A percentile compares a stretch with the other conserved stretches of the same genome.
These are phyloP conservation scores for Paedocypris micromegethes DNA, from an alignment of 2,797 vertebrate species.

Conservation along the genomic window DNA sequence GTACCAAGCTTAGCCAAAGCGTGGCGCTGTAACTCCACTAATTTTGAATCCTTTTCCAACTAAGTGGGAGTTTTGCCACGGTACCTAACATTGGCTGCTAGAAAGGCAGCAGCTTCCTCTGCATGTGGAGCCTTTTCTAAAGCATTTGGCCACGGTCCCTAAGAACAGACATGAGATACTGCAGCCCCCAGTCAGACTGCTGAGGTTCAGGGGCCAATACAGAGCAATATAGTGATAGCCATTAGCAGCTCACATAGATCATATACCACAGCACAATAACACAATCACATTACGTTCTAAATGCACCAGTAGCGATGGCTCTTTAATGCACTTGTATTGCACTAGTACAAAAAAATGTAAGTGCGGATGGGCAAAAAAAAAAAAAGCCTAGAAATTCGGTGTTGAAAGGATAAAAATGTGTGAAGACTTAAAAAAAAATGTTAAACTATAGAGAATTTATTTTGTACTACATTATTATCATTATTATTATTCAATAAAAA, in stretches of 20 bases:
- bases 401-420: too few relatives aligned
- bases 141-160: constrained; percentile 51
- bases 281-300: constrained; percentile 10
- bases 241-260: constrained; percentile 30
- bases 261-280: constrained; percentile 12
- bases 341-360: background rate
- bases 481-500: too few relatives aligned
- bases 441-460: too few relatives aligned
- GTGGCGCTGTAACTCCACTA: constrained; percentile 35
- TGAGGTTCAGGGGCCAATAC: constrained; percentile 54
- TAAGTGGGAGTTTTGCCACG: constrained; percentile 15
- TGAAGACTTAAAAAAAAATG: too few relatives aligned
- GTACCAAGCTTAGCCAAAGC: constrained; percentile 23
- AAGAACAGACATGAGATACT: constrained; percentile 51
- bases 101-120: constrained; percentile 43
- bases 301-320: constrained; percentile 1
- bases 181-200: constrained; percentile 60
- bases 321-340: constrained; percentile 1
- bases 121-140: constrained; percentile 51
- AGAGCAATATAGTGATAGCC: constrained; percentile 54
- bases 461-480: too few relatives aligned
- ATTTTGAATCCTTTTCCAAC: constrained; percentile 2
- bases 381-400: too few relatives aligned
- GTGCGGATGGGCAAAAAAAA: too few relatives aligned
- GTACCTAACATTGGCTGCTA: constrained; percentile 34